These are phyloP conservation scores for Distichodus sexfasciatus DNA, from an alignment of 2,797 vertebrate species.

Conservation along the genomic window DNA sequence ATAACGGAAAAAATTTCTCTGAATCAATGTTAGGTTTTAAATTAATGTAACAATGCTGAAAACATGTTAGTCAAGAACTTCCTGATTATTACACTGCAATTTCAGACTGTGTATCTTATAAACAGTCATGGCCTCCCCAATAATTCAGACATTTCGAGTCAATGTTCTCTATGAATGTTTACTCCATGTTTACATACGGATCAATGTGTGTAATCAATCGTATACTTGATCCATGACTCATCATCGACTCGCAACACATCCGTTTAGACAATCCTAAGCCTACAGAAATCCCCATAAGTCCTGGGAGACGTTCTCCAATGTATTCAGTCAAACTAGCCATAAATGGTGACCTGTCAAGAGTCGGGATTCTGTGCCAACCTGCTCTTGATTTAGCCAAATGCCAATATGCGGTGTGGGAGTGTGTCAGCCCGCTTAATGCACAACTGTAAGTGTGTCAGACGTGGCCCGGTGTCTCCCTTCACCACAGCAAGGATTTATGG, in stretches of 20 bases:
- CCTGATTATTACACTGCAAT: too few species aligned
- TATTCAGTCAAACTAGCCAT: conserved; percentile 29
- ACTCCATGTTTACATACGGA: not conserved
- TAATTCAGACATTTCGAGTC: not conserved
- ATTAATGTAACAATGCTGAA: too few species aligned
- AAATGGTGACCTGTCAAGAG: conserved; percentile 28
- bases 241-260: not conserved
- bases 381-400: conserved; percentile 42
- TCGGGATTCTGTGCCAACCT: conserved; percentile 22
- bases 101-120: too few species aligned
- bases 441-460: conserved; percentile 39
- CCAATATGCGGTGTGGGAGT: conserved; percentile 37
- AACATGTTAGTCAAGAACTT: too few species aligned
- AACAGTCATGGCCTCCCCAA: not conserved
- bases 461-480: conserved; percentile 29
- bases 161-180: not conserved
- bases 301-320: not conserved
- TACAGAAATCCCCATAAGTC: conserved; percentile 1
- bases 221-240: not conserved
- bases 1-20: too few species aligned
- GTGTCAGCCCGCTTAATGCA: conserved; percentile 27
- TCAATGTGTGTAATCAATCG: conserved; percentile 12
- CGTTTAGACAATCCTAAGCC: conserved; percentile 5
- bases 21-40: too few species aligned
- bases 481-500: conserved; percentile 48